Evolutionary conservation across 2,797 vertebrate species (phyloP).

Genomic region (Epinephelus awoara): DNA sequence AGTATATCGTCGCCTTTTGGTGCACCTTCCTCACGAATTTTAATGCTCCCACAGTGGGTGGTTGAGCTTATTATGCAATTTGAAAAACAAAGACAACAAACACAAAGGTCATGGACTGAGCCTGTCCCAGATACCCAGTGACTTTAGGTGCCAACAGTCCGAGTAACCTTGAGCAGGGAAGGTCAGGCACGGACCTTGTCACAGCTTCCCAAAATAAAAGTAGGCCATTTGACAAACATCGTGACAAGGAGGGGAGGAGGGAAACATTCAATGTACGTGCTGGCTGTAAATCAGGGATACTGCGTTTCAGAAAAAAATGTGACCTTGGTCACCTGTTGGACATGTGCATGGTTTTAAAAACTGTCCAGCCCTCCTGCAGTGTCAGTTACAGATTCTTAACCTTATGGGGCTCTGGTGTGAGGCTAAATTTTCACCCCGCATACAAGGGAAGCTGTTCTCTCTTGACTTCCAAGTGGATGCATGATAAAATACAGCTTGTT

Average conservation of each 20-base stretch:
- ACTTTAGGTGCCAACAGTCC: constrained; percentile 10
- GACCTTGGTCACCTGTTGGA: constrained; percentile 59
- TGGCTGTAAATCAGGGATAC: constrained; percentile 28
- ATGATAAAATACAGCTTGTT: constrained; percentile 23
- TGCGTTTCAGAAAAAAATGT: constrained; percentile 45
- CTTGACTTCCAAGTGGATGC: background rate
- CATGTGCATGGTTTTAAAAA: constrained; percentile 39
- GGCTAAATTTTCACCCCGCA: constrained; percentile 18
- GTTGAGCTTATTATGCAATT: constrained; percentile 19
- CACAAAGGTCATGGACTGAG: background rate
- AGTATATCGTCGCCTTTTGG: background rate
- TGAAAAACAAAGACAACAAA: background rate
- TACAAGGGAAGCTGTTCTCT: constrained; percentile 8
- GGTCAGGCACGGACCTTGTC: constrained; percentile 54
- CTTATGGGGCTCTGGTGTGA: constrained; percentile 34
- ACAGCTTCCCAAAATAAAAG: constrained; percentile 71
- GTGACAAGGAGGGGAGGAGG: background rate
- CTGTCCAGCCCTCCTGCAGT: constrained; percentile 20
- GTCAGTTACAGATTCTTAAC: constrained; percentile 58
- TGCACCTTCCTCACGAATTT: background rate
- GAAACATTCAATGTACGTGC: constrained; percentile 15
- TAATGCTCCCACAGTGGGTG: constrained; percentile 3
- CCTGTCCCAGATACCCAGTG: constrained; percentile 15
- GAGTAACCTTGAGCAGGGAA: constrained; percentile 55
- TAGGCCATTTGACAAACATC: constrained; percentile 53